Evolutionary conservation across 1,140 invertebrate species (phyloP).

Genomic region (Cheumatopsyche charites): DNA sequence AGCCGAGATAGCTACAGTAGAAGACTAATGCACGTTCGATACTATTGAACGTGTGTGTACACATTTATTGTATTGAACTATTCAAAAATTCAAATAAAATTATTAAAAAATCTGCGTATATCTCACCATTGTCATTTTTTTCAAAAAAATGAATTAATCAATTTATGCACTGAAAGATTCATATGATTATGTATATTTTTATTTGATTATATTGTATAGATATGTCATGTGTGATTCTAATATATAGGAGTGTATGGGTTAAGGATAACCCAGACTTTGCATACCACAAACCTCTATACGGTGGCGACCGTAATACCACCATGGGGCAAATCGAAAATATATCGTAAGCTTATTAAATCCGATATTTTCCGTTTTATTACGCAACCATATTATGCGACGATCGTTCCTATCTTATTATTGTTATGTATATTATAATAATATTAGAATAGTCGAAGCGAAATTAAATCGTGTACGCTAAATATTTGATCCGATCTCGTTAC

Average conservation of each 20-base stretch:
- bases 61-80: too few relatives aligned
- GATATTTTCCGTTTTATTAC: slow-evolving; percentile 33
- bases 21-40: background rate
- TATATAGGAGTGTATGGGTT: background rate
- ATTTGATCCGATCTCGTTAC: too few relatives aligned
- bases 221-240: too few relatives aligned
- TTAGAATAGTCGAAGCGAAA: slow-evolving; percentile 9
- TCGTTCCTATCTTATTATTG: background rate
- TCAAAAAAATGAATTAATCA: too few relatives aligned
- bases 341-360: slow-evolving; percentile 33
- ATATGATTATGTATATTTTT: too few relatives aligned
- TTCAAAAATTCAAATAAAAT: too few relatives aligned
- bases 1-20: background rate
- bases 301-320: slow-evolving; percentile 8
- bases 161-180: too few relatives aligned
- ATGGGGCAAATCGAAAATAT: slow-evolving; percentile 34
- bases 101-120: too few relatives aligned
- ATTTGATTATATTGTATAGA: too few relatives aligned
- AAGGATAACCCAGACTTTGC: slow-evolving; percentile 43
- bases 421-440: background rate
- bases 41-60: too few relatives aligned
- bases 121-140: too few relatives aligned
- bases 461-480: slow-evolving; percentile 1
- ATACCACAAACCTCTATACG: slow-evolving; percentile 32
- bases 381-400: slow-evolving; percentile 17